Conservation (phyloP, 1,140 invertebrate species). For the Hyles euphorbiae region DNA sequence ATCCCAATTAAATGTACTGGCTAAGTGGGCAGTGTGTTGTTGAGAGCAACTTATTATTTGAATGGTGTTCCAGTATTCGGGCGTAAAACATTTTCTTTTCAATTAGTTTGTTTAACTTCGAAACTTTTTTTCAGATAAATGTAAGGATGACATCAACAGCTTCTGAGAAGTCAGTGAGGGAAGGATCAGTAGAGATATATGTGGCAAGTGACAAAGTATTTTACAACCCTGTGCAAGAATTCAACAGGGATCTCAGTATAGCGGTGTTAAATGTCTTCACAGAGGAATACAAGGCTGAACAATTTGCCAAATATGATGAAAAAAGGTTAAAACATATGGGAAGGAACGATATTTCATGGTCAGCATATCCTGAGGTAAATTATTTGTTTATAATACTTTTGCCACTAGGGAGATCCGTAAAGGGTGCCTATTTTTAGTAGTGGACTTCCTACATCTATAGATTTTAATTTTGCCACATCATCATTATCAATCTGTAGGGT, state of each 20-base stretch:
- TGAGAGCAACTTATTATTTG: too few species aligned
- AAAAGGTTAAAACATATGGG: conserved; percentile 22
- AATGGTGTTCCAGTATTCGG: too few species aligned
- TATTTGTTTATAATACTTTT: conserved; percentile 2
- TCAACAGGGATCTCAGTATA: conserved; percentile 95
- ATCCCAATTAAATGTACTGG: too few species aligned
- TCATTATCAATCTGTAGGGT: too few species aligned
- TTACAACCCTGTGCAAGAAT: conserved; percentile 98
- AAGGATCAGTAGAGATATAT: conserved; percentile 86
- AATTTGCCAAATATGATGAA: conserved; percentile 29
- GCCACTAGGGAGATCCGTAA: neutral
- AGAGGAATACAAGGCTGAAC: conserved; percentile 59
- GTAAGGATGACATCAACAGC: conserved; percentile 44
- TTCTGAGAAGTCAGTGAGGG: conserved; percentile 57
- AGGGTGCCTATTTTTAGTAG: neutral
- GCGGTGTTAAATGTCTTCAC: conserved; percentile 78
- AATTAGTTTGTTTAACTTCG: too few species aligned
- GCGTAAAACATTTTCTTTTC: too few species aligned
- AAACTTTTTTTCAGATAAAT: conserved; percentile 29
- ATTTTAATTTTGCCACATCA: too few species aligned
- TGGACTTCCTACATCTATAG: neutral
- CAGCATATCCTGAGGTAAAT: conserved; percentile 6
- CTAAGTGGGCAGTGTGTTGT: too few species aligned
- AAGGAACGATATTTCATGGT: conserved; percentile 14
- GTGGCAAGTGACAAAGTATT: conserved; percentile 87